Base-by-base conservation (phyloP, 1,140 invertebrate genomes). In the Drosophila oshimai region DNA sequence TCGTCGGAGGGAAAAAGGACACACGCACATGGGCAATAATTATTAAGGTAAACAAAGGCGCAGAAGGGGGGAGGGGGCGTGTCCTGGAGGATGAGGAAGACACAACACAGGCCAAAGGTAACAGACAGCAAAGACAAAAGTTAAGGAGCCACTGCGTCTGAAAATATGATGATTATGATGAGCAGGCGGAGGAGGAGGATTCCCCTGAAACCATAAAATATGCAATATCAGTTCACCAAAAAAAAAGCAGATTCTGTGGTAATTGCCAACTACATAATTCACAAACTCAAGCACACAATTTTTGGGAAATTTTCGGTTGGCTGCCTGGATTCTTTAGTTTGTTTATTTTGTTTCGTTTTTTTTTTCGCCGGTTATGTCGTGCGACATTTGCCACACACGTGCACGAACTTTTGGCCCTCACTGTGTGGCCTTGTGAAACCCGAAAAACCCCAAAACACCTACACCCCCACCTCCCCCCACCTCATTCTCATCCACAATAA, bases 41-140 rank as follows among this genome's bases (percentile, higher is more conserved):
- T 74, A 83, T 83, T 74, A 62, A 61, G 53, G 74, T 49, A 65
- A 76, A 70, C 73, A 80, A 75, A 37, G 47, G 33, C 33, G 12
- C 3, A n/a, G 46, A 80, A 75, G 28, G 47, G 33, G 20, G 12
- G 1, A n/a, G 46, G 41, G 49, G 34, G 34, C 36, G 33, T 29
- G 24, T 24, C 34, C 47, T 3, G 47, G 3, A 12, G 9, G 36
- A 22, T n/a, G n/a, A n/a, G n/a, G n/a, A n/a, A n/a, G n/a, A n/a
- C n/a, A n/a, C 49, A 36, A 39, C n/a, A 17, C 24, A 49, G 49
- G 45, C 26, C 15, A 24, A 20, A 26, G 18, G 18, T 26, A 28
- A 31, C n/a, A 41, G 33, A 22, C 46, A 54, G 10, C 10, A 29
- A 4, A 10, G 24, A 42, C 50, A 42, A 42, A 39, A 18, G 34